Percentiles rank a stretch among this genome's conserved stretches.
Evolutionary conservation across 2,797 vertebrate species (phyloP).

Genomic region (Poeciliopsis turneri): DNA sequence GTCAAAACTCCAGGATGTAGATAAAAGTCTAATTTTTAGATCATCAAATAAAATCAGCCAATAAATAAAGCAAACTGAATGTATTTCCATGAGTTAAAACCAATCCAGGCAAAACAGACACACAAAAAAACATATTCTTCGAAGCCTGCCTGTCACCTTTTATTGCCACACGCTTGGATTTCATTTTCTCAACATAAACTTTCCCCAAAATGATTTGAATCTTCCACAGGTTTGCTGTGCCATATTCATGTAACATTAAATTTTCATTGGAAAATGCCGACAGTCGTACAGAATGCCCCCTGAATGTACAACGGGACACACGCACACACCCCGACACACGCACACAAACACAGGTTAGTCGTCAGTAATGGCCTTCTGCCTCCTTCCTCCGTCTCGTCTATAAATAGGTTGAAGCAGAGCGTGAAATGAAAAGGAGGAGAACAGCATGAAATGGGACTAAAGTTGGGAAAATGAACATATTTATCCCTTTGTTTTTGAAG

Average conservation of each 20-base stretch:
- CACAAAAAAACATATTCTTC: not conserved
- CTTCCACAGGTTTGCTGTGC: not conserved
- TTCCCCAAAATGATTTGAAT: conserved; percentile 4
- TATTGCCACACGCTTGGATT: not conserved
- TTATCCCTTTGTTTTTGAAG: conserved; percentile 70
- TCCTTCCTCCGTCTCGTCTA: conserved; percentile 67
- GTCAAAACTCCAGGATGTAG: not conserved
- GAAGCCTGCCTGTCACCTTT: not conserved
- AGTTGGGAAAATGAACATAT: conserved; percentile 71
- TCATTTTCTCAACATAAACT: conserved; percentile 9
- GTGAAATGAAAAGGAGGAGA: conserved; percentile 79
- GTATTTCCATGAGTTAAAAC: not conserved
- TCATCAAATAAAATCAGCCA: not conserved
- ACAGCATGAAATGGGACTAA: conserved; percentile 72
- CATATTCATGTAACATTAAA: conserved; percentile 9
- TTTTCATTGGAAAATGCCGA: conserved; percentile 11
- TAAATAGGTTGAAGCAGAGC: conserved; percentile 77
- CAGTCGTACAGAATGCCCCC: conserved; percentile 2
- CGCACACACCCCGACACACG: conserved; percentile 5
- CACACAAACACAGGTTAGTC: conserved; percentile 42
- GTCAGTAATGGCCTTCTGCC: conserved; percentile 67
- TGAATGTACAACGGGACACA: conserved; percentile 27
- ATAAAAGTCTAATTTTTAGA: not conserved
- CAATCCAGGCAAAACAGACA: not conserved
- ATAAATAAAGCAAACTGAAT: not conserved